Evolutionary conservation across 1,140 invertebrate genomes (phyloP).

Genomic region (Drosophila littoralis): DNA sequence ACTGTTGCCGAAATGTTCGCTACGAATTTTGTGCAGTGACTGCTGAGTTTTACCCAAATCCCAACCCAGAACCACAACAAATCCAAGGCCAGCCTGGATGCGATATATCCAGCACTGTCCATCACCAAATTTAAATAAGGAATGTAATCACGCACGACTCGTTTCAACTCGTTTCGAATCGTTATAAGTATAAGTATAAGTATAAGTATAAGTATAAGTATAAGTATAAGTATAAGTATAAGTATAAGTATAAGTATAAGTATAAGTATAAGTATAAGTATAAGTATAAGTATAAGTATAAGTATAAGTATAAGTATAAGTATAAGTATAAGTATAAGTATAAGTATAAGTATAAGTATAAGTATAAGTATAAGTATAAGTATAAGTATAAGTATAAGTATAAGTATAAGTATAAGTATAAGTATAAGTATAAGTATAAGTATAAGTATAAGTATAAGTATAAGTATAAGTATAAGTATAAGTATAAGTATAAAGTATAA

Average conservation of each 20-base stretch:
- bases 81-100: constrained; percentile 20
- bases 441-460: too few species aligned
- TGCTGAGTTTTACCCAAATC: neutral
- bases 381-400: neutral
- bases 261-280: neutral
- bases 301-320: neutral
- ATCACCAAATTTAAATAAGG: neutral
- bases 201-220: too few species aligned
- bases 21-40: constrained; percentile 55
- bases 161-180: too few species aligned
- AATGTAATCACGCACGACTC: too few species aligned
- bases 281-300: neutral
- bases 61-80: neutral
- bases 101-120: neutral
- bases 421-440: too few species aligned
- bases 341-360: neutral
- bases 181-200: too few species aligned
- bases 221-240: too few species aligned
- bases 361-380: neutral
- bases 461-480: too few species aligned
- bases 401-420: constrained; percentile 1
- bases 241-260: neutral
- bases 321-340: neutral
- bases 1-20: constrained; percentile 30
- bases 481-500: neutral